These are phyloP conservation scores for Styela plicata DNA, from an alignment of 23 tunicate genomes.

Conservation along the genomic window DNA sequence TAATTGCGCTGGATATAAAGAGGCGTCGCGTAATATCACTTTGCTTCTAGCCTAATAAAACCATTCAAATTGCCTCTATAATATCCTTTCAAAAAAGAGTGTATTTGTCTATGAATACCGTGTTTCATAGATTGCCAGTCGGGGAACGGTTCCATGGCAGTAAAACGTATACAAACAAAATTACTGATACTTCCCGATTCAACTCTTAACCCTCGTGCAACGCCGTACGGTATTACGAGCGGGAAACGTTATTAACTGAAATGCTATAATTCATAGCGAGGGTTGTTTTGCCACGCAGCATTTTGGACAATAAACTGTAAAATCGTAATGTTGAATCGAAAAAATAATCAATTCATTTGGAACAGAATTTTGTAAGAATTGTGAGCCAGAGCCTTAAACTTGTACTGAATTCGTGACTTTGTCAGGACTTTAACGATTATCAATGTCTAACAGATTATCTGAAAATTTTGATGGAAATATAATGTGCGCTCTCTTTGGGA, in stretches of 20 bases:
- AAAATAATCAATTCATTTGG: not conserved
- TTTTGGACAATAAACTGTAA: not conserved
- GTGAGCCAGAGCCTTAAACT: too few species aligned
- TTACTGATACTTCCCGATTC: not conserved
- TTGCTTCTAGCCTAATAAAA: not conserved
- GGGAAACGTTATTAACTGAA: not conserved
- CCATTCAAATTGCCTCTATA: not conserved
- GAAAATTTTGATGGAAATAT: too few species aligned
- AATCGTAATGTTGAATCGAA: not conserved
- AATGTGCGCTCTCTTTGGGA: too few species aligned
- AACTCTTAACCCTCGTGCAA: not conserved
- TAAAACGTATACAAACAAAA: not conserved
- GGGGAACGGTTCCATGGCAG: not conserved
- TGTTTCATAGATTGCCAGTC: not conserved
- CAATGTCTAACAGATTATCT: too few species aligned
- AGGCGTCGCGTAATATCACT: not conserved
- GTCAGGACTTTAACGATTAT: too few species aligned
- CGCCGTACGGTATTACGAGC: not conserved
- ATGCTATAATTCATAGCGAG: too few species aligned
- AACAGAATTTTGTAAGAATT: not conserved
- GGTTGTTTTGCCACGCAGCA: not conserved
- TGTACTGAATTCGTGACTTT: too few species aligned
- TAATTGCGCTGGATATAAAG: not conserved
- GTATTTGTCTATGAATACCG: not conserved
- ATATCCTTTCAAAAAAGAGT: not conserved